Evolutionary conservation across 2,888 invertebrate species (phyloP), one percentile per base, ranked within the genome.

Genomic region (Metalampra italica): DNA sequence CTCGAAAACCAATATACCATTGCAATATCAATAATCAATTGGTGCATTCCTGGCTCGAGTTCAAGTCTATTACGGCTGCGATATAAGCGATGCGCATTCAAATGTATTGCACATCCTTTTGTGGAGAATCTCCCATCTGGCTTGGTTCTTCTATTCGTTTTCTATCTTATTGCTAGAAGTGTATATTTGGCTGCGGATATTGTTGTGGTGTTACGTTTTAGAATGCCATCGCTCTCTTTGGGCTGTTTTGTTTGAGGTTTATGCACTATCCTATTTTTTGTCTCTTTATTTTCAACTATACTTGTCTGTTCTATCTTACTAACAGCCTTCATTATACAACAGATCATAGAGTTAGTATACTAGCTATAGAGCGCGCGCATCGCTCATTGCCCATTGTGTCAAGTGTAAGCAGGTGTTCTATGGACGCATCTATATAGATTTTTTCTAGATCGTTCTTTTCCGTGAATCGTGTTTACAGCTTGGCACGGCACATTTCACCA

Each of bases 1-100:
- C 60, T 59, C 60, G 62, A 60, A 62, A 67, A 64, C 60, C 64
- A 63, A 64, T 62, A 63, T 57, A 63, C 50, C 53, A 45, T 79
- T 73, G 82, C 83, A 81, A 88, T 89, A 88, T 86, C 87, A 85
- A 87, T 88, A 89, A 89, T 89, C 88, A 89, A 89, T 88, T 82
- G 84, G 76, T 78, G 83, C 81, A 86, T 87, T 86, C 82, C 86
- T 89, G 88, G 88, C 88, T 67, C 59, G 59, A 66, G 72, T 83
- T 88, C 88, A 89, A 89, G 78, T 86, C 88, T 82, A 88, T 89
- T 86, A 87, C 71, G 73, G 59, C 54, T 59, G 56, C 62, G 64
- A 66, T 71, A 71, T 76, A 73, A 71, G 71, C 74, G 74, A 59
- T 70, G 74, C 72, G 75, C 71, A 79, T 79, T 75, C 75, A 78